Evolutionary conservation across 2,113 vertebrate genomes (phyloP), one percentile per base, ranked within the genome.

Genomic region (Hypomesus transpacificus): DNA sequence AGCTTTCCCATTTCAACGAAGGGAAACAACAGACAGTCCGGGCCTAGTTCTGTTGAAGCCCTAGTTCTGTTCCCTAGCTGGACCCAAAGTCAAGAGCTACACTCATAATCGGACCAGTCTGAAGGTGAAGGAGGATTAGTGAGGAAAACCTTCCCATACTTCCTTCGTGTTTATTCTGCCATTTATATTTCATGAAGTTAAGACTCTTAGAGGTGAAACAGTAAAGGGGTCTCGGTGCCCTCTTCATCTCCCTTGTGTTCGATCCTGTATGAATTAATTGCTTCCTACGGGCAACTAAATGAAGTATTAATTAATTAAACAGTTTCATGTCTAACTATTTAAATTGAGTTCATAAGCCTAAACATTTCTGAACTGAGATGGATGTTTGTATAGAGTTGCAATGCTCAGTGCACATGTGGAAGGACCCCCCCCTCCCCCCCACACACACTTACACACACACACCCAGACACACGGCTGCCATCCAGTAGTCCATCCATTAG

Each of bases 121-220:
- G 73, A 82, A 86, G 85, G 85, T 84, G 86, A 88, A 77, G 83
- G 74, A 58, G 82, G 84, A 86, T 86, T 85, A 84, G 77, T 66
- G 78, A 62, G 66, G 60, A 72, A 68, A 26, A 70, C 78, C 31
- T 63, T 76, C 82, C 78, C 68, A 76, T 67, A 70, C 60, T 14
- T 71, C 70, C 62, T 82, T 70, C 63, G 53, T 66, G 72, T 71
- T 81, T 84, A 85, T 81, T 85, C 86, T 81, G 69, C 76, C 84
- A 85, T 85, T 85, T 71, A 77, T 70, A 70, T 77, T 79, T 69
- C 73, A 56, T 17, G 53, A 72, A 73, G 75, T 79, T 80, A 77
- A 77, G 77, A 54, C 79, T 73, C 57, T 76, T 68, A 67, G 70
- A 52, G 58, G 66, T 67, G 66, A 67, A 50, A 66, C 26, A 28